Conservation (phyloP, 2,888 invertebrate species). For the Drosophila fungiperda region DNA sequence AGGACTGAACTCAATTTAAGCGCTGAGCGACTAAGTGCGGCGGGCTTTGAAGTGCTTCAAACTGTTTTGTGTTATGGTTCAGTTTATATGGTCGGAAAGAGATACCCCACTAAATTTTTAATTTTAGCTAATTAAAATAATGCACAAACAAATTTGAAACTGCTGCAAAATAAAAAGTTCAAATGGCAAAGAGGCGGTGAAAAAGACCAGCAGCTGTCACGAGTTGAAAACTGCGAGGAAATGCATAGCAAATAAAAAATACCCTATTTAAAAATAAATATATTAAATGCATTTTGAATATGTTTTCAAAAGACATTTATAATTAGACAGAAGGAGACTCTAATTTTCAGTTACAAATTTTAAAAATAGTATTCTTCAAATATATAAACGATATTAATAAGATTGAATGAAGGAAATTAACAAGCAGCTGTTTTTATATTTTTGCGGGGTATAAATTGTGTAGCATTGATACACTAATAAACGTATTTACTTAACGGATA, state of each 20-base stretch:
- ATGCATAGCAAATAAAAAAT: not conserved
- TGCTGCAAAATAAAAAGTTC: constrained; percentile 24
- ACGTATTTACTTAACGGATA: constrained; percentile 17
- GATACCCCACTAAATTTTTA: constrained; percentile 42
- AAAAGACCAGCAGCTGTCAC: constrained; percentile 3
- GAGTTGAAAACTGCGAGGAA: not conserved
- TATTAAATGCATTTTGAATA: not conserved
- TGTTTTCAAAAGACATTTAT: not conserved
- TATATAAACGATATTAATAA: not conserved
- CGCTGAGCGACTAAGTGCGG: constrained; percentile 7
- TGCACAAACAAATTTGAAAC: constrained; percentile 44
- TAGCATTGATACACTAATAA: constrained; percentile 38
- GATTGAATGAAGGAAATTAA: not conserved
- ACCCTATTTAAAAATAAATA: not conserved
- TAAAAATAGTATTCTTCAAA: not conserved
- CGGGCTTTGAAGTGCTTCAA: constrained; percentile 17
- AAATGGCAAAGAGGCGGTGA: constrained; percentile 12
- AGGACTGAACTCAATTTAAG: constrained; percentile 14
- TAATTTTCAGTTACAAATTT: not conserved
- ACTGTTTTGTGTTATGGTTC: constrained; percentile 31
- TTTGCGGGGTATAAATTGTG: constrained; percentile 29
- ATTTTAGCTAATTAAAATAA: constrained; percentile 58
- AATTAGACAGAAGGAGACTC: not conserved
- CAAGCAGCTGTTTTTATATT: not conserved
- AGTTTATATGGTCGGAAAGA: constrained; percentile 3